A percentile compares a stretch with the other conserved stretches of the same genome.
Evolutionary conservation across 2,113 vertebrate genomes (phyloP).

Genomic region (Prunella himalayana): DNA sequence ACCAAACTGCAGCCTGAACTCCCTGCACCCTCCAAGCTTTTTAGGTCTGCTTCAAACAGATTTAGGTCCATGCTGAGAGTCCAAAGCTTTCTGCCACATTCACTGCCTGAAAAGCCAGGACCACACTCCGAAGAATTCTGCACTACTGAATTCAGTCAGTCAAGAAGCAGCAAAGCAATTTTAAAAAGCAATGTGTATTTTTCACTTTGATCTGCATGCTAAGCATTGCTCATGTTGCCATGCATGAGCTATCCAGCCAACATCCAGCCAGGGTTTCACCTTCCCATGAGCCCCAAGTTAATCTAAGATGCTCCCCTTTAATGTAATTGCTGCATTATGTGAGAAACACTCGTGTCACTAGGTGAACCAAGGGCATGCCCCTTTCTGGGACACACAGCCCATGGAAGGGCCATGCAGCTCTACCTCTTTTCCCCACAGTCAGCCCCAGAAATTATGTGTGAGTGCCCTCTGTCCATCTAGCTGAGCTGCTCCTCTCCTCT

Average conservation of each 20-base stretch:
- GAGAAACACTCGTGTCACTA: accelerated
- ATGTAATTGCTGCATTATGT: neutral
- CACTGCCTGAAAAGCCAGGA: neutral
- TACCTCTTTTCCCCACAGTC: accelerated
- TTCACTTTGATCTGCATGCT: neutral
- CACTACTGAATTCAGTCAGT: neutral
- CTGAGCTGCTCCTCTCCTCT: neutral
- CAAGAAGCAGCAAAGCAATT: neutral
- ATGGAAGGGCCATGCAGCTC: neutral
- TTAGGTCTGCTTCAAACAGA: neutral
- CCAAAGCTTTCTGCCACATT: neutral
- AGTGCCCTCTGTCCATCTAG: neutral
- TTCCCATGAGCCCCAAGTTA: neutral
- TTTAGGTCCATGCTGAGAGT: neutral
- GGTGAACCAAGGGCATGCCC: neutral
- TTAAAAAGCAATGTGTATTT: accelerated
- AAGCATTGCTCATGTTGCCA: neutral
- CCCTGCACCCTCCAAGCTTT: neutral
- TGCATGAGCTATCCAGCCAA: neutral
- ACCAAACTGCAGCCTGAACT: neutral
- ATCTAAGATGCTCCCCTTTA: neutral
- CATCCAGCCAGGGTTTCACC: neutral
- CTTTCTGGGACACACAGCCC: neutral
- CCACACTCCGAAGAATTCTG: neutral
- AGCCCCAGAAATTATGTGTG: neutral